Percentiles rank a stretch among this genome's conserved stretches.
phyloP scores from a whole-genome alignment of 2,113 vertebrate species.

The Caranx melampygus region DNA sequence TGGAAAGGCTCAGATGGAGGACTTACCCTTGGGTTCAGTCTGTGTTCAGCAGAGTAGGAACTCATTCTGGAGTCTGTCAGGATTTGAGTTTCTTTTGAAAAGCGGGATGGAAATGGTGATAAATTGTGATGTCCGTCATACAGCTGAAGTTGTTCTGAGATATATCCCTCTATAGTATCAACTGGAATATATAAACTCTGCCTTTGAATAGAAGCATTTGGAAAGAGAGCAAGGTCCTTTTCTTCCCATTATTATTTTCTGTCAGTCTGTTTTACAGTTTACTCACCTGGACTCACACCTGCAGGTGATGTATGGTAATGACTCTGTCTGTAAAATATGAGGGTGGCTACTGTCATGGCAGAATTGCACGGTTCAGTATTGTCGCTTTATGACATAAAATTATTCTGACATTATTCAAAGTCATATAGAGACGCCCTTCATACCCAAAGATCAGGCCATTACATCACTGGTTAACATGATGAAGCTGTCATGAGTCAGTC shows the following conservation, averaged over 20 bases:
- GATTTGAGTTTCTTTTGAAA: conserved; percentile 35
- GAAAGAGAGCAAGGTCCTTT: conserved; percentile 53
- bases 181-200: conserved; percentile 61
- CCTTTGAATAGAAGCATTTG: conserved; percentile 67
- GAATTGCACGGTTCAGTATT: neutral
- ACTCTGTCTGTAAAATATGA: conserved; percentile 21
- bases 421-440: conserved; percentile 22
- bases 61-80: conserved; percentile 9
- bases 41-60: conserved; percentile 29
- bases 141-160: conserved; percentile 53
- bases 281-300: conserved; percentile 52
- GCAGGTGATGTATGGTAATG: conserved; percentile 1
- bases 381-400: conserved; percentile 9
- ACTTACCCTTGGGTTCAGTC: conserved; percentile 39
- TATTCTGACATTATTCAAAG: conserved; percentile 27
- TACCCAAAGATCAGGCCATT: conserved; percentile 49
- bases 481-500: conserved; percentile 71
- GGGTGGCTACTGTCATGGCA: neutral
- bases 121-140: conserved; percentile 46
- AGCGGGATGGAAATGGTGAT: conserved; percentile 43
- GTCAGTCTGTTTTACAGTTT: conserved; percentile 26
- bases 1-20: conserved; percentile 52
- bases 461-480: conserved; percentile 62
- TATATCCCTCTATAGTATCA: conserved; percentile 51
- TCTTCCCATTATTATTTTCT: conserved; percentile 24